Evolutionary conservation across 2,797 vertebrate species (phyloP).

Genomic region (Poeciliopsis turneri): DNA sequence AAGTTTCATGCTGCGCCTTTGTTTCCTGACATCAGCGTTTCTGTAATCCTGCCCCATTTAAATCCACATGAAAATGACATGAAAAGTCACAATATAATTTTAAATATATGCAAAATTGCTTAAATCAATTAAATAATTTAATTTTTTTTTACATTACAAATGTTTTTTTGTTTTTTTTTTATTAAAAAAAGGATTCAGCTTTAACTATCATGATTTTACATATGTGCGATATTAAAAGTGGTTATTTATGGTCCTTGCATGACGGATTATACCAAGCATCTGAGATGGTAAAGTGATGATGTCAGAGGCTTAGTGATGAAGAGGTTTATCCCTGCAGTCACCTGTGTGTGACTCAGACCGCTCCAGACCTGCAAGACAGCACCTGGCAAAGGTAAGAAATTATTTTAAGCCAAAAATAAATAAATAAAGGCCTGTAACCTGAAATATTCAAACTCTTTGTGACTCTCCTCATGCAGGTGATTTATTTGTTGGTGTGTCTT

Average conservation of each 20-base stretch:
- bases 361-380: conserved; percentile 1
- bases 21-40: conserved; percentile 67
- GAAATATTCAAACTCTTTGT: neutral
- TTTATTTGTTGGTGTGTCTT: neutral
- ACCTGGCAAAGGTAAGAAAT: conserved; percentile 41
- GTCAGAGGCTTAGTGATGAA: conserved; percentile 73
- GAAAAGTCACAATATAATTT: conserved; percentile 10
- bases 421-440: neutral
- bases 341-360: conserved; percentile 14
- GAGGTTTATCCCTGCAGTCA: conserved; percentile 59
- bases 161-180: too few relatives aligned
- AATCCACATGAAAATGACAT: conserved; percentile 8
- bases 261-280: conserved; percentile 9
- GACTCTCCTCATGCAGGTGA: conserved; percentile 24
- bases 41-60: conserved; percentile 49
- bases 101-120: neutral
- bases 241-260: conserved; percentile 2
- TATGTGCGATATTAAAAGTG: neutral
- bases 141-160: neutral
- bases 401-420: neutral
- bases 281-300: conserved; percentile 52
- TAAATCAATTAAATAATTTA: neutral
- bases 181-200: neutral
- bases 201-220: neutral
- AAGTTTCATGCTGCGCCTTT: conserved; percentile 28